Percentiles rank a stretch among this genome's conserved stretches.
These are phyloP conservation scores for Pterostichus niger DNA, from an alignment of 2,888 invertebrate species.

Conservation along the genomic window DNA sequence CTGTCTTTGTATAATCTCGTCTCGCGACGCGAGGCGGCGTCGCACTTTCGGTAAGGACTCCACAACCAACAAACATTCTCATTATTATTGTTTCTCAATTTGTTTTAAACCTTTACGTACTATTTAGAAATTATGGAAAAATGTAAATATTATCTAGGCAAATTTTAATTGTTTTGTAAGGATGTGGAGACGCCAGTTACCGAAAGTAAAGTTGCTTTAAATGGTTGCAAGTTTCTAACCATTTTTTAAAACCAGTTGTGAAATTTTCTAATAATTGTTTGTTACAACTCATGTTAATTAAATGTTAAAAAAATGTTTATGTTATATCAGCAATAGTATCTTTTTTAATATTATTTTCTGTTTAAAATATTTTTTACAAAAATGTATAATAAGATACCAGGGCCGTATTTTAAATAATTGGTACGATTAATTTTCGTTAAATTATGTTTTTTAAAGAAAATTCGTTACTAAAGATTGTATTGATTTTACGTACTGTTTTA, in stretches of 20 bases:
- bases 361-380: conserved; percentile 47
- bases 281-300: conserved; percentile 54
- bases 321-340: conserved; percentile 59
- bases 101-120: not conserved
- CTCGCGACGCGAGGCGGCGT: not conserved
- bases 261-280: conserved; percentile 55
- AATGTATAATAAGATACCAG: conserved; percentile 49
- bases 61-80: not conserved
- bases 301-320: conserved; percentile 52
- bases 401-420: conserved; percentile 50
- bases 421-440: conserved; percentile 41
- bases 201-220: conserved; percentile 46
- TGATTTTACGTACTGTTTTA: conserved; percentile 33
- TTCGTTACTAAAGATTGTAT: not conserved
- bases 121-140: not conserved
- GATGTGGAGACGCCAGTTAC: not conserved
- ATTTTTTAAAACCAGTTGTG: conserved; percentile 57
- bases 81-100: not conserved
- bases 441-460: conserved; percentile 39
- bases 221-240: conserved; percentile 54
- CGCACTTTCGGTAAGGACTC: conserved; percentile 1
- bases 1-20: conserved; percentile 47
- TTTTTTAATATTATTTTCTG: conserved; percentile 30
- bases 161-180: not conserved
- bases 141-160: not conserved